phyloP scores from a whole-genome alignment of 2,888 invertebrate genomes.

The Melanophora roralis region DNA sequence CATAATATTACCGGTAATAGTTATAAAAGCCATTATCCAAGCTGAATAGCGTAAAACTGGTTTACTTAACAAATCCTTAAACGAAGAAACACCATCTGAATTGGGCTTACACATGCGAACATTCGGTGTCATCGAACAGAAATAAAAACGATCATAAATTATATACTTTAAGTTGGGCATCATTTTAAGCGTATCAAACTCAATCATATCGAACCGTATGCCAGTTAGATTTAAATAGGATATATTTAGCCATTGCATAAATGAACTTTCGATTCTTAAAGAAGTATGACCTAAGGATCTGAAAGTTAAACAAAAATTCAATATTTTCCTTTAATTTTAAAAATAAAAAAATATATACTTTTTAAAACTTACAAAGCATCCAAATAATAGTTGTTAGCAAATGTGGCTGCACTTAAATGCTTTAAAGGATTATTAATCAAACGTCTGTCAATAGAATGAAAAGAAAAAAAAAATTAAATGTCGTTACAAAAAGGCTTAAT shows the following conservation, averaged over 20 bases:
- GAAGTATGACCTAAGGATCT: conserved; percentile 77
- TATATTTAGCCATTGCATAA: conserved; percentile 71
- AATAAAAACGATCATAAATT: conserved; percentile 81
- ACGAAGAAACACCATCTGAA: conserved; percentile 83
- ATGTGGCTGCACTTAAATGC: conserved; percentile 76
- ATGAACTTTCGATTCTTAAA: conserved; percentile 67
- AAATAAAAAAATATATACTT: background rate
- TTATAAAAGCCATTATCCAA: conserved; percentile 81
- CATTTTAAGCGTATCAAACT: conserved; percentile 78
- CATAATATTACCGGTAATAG: conserved; percentile 81
- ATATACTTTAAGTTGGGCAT: conserved; percentile 79
- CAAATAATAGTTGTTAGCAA: conserved; percentile 75
- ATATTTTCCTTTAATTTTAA: background rate
- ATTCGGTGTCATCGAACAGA: conserved; percentile 81
- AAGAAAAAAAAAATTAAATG: too few relatives aligned
- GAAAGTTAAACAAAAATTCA: conserved; percentile 38
- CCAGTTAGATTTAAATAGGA: conserved; percentile 78
- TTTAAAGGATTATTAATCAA: conserved; percentile 78
- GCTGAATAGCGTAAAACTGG: conserved; percentile 80
- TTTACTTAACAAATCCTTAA: conserved; percentile 80
- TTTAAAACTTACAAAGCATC: conserved; percentile 78
- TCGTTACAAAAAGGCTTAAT: background rate
- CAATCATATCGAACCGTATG: conserved; percentile 78
- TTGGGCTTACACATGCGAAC: conserved; percentile 80
- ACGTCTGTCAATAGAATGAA: conserved; percentile 72